Conservation (phyloP, 2,797 vertebrate species). For the Bovichtus variegatus region DNA sequence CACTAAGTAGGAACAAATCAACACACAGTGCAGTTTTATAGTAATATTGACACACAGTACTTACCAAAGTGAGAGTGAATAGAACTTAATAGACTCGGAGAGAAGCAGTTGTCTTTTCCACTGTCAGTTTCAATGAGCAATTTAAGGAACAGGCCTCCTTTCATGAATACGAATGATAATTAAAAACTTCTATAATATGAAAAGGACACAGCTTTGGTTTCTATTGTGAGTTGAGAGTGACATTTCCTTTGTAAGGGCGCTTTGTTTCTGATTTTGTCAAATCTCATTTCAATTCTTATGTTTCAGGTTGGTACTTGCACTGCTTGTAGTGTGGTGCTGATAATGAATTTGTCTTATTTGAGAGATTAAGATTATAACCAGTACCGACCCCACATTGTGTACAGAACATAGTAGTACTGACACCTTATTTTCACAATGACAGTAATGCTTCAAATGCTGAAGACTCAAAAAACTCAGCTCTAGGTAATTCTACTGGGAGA, state of each 20-base stretch:
- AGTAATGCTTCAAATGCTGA: background rate
- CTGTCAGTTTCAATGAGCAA: conserved; percentile 55
- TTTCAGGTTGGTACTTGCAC: conserved; percentile 22
- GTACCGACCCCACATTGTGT: conserved; percentile 40
- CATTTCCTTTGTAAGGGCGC: conserved; percentile 22
- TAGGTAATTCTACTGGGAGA: background rate
- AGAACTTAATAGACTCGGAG: conserved; percentile 50
- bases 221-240: conserved; percentile 43
- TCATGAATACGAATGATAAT: conserved; percentile 46
- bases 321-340: background rate
- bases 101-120: conserved; percentile 53
- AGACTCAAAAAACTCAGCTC: background rate
- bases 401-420: conserved; percentile 9
- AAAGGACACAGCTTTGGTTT: conserved; percentile 38
- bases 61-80: conserved; percentile 51
- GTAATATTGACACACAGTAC: conserved; percentile 61
- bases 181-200: conserved; percentile 42
- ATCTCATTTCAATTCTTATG: conserved; percentile 38
- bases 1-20: conserved; percentile 72
- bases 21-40: conserved; percentile 59
- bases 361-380: conserved; percentile 39
- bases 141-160: conserved; percentile 44
- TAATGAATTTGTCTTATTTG: conserved; percentile 15
- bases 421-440: background rate
- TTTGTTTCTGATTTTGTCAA: conserved; percentile 43